phyloP scores from a whole-genome alignment of 2,113 vertebrate species.

The Parotia lawesii region DNA sequence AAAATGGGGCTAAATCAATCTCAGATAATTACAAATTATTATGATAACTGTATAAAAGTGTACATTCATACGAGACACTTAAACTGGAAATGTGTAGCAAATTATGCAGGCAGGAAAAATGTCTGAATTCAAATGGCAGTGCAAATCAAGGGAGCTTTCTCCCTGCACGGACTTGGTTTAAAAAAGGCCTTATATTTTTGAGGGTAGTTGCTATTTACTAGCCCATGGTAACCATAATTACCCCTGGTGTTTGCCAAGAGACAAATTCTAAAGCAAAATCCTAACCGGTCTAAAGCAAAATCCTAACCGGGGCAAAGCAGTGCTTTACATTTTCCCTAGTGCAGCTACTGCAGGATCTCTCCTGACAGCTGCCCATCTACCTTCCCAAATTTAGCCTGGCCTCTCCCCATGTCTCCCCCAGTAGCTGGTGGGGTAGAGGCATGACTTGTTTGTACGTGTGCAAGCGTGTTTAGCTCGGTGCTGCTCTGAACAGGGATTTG shows the following conservation, averaged over 20 bases:
- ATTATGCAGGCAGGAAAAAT: not conserved
- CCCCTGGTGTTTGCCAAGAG: not conserved
- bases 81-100: not conserved
- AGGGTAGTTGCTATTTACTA: not conserved
- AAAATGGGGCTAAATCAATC: not conserved
- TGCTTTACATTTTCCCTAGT: not conserved
- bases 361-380: rapidly evolving
- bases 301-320: not conserved
- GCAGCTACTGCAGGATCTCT: not conserved
- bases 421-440: not conserved
- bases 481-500: not conserved
- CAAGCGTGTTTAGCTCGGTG: rapidly evolving
- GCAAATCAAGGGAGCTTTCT: not conserved
- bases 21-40: not conserved
- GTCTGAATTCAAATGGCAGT: not conserved
- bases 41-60: not conserved
- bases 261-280: not conserved
- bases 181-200: not conserved
- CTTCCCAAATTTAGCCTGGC: not conserved
- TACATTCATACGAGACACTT: not conserved
- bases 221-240: not conserved
- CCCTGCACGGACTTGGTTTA: not conserved
- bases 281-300: not conserved
- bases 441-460: rapidly evolving
- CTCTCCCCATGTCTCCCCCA: not conserved